A percentile compares a stretch with the other conserved stretches of the same genome.
These are phyloP conservation scores for Artemia sp. DNA, from an alignment of 2,888 invertebrate species.

Conservation along the genomic window DNA sequence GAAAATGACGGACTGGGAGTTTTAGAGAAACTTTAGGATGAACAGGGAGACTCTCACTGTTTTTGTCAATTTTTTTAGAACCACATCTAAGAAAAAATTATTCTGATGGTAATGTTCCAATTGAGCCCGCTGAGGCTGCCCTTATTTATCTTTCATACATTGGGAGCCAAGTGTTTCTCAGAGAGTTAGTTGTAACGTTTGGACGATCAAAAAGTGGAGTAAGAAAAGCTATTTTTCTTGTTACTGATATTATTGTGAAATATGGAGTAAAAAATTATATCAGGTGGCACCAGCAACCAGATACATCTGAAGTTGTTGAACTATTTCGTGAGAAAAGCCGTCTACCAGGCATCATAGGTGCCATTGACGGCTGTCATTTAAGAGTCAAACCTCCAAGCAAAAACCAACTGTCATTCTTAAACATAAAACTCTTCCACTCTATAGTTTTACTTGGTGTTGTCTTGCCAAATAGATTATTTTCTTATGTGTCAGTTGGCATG, in stretches of 20 bases:
- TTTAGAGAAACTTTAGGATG: no score
- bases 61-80: no score
- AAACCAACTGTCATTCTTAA: background rate
- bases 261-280: background rate
- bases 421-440: slow-evolving; percentile 1
- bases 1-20: no score
- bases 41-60: no score
- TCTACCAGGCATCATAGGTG: no score
- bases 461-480: background rate
- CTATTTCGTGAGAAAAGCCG: no score
- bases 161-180: background rate
- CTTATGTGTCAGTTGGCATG: slow-evolving; percentile 11
- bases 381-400: no score
- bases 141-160: background rate
- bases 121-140: background rate
- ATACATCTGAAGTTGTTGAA: no score
- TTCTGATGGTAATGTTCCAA: background rate
- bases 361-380: no score
- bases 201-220: background rate
- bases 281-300: no score
- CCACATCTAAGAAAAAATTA: no score
- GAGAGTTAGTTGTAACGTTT: background rate
- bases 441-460: slow-evolving; percentile 3
- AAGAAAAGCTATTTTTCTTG: background rate
- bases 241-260: background rate